Evolutionary conservation across 2,797 vertebrate genomes (phyloP).

Genomic region (Crocidura indochinensis): DNA sequence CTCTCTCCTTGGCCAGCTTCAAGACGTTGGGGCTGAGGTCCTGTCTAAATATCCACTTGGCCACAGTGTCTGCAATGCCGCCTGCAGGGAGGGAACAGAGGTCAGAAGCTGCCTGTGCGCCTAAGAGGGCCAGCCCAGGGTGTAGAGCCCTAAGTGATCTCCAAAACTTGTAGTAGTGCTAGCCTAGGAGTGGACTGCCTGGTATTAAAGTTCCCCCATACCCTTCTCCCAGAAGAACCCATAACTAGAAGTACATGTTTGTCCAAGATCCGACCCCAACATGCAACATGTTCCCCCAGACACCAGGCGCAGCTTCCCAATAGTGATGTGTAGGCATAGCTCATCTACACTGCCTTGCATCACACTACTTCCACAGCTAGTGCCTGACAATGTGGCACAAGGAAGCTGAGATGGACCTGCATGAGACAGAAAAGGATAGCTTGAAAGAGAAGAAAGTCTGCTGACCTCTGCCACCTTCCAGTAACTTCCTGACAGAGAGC

Average conservation of each 20-base stretch:
- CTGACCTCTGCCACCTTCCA: conserved; percentile 96
- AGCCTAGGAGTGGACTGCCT: too few relatives aligned
- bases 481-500: conserved; percentile 94
- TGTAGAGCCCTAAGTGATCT: neutral
- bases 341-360: neutral
- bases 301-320: too few relatives aligned
- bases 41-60: conserved; percentile 98
- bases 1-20: conserved; percentile 89
- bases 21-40: conserved; percentile 92
- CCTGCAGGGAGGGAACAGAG: conserved; percentile 88
- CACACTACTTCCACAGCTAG: neutral
- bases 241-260: too few relatives aligned
- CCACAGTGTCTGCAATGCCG: conserved; percentile 95
- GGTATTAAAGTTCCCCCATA: too few relatives aligned
- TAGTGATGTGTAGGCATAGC: too few relatives aligned
- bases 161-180: neutral
- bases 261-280: too few relatives aligned
- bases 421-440: too few relatives aligned
- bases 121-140: too few relatives aligned
- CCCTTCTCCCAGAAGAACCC: too few relatives aligned
- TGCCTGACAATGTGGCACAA: neutral
- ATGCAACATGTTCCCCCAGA: too few relatives aligned
- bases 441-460: too few relatives aligned
- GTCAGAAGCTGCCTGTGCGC: neutral
- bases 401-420: too few relatives aligned